Evolutionary conservation across 1,140 invertebrate species (phyloP).

Genomic region (Diprion similis): DNA sequence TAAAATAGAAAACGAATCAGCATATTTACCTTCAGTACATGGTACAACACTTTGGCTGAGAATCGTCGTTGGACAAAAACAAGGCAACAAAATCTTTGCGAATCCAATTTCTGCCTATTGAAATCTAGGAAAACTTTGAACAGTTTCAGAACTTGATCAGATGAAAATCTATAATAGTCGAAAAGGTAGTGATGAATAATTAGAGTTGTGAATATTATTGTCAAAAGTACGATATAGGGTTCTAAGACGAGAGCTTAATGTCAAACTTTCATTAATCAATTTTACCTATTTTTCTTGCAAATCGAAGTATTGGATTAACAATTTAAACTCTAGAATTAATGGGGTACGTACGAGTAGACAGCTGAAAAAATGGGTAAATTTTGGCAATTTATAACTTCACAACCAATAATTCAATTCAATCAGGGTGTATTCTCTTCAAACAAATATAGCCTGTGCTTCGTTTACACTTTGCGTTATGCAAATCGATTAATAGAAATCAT

Average conservation of each 20-base stretch:
- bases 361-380: too few species aligned
- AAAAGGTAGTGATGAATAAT: conserved; percentile 7
- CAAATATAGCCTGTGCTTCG: too few species aligned
- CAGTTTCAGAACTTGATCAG: conserved; percentile 65
- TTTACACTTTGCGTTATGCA: too few species aligned
- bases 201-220: not conserved
- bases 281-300: conserved; percentile 16
- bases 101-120: conserved; percentile 44
- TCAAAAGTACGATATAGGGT: conserved; percentile 21
- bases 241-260: too few species aligned
- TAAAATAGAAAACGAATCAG: conserved; percentile 25
- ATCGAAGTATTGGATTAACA: conserved; percentile 25
- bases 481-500: too few species aligned
- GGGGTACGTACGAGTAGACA: too few species aligned
- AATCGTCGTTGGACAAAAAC: conserved; percentile 83
- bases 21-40: conserved; percentile 71
- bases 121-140: conserved; percentile 64
- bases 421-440: too few species aligned
- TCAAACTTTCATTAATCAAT: too few species aligned
- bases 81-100: conserved; percentile 72
- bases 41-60: conserved; percentile 79
- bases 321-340: conserved; percentile 1
- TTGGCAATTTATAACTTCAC: too few species aligned
- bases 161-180: conserved; percentile 62
- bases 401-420: too few species aligned